These are phyloP conservation scores for Ramphastos sulfuratus DNA, from an alignment of 2,113 vertebrate genomes.

Conservation along the genomic window DNA sequence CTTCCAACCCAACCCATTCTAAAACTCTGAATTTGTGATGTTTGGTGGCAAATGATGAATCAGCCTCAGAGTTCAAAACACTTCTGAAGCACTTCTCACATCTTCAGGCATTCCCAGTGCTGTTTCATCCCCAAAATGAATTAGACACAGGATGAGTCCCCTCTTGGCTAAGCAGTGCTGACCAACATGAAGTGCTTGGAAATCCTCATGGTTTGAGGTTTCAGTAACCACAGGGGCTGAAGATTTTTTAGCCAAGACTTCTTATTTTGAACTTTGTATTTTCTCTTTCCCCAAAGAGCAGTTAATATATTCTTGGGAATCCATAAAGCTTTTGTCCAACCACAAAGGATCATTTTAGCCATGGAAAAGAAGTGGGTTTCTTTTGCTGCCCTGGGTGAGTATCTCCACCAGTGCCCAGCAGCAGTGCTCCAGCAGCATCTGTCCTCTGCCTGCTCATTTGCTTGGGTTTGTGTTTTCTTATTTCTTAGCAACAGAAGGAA, in stretches of 20 bases:
- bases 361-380: conserved; percentile 24
- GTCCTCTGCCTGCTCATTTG: not conserved
- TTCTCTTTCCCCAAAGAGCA: not conserved
- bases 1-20: too few species aligned
- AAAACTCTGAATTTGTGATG: too few species aligned
- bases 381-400: not conserved
- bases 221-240: conserved; percentile 7
- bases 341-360: not conserved
- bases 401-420: not conserved
- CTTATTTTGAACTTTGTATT: not conserved
- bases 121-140: not conserved
- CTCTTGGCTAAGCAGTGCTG: not conserved
- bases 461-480: conserved; percentile 44
- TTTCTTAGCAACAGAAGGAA: conserved; percentile 58
- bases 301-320: not conserved
- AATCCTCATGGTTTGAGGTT: not conserved
- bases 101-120: not conserved
- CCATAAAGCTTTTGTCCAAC: not conserved
- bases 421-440: not conserved
- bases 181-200: not conserved
- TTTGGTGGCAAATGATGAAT: not conserved
- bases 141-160: not conserved
- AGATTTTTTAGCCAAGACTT: not conserved
- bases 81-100: not conserved
- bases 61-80: not conserved